Evolutionary conservation across 2,888 invertebrate genomes (phyloP), one percentile per base, ranked within the genome.

Genomic region (Halictus ligatus): DNA sequence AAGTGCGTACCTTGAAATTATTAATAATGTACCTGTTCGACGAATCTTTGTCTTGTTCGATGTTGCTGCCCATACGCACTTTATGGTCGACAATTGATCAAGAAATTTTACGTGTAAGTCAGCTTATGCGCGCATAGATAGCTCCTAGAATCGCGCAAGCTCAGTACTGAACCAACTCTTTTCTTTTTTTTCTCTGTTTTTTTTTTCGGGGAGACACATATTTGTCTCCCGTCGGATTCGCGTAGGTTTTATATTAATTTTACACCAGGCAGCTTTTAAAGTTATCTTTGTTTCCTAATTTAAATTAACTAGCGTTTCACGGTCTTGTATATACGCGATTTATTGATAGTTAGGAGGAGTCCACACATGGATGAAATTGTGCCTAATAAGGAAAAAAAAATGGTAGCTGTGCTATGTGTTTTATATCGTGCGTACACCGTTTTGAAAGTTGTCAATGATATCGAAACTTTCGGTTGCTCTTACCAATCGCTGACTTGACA

Each of bases 21-120:
- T 54, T 58, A 60, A 81, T 83, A 84, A 81, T 83, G 86, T 88
- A 89, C 88, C 89, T 89, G 90, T 69, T 64, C 54, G 78, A 46
- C 75, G 58, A 80, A 54, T 81, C 35, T 77, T 43, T 46, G 50
- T 80, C 78, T 60, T 58, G 58, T 73, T 82, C 67, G 40, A 54
- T 46, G 46, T 73, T 69, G 72, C 58, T 40, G 18, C 21, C 64
- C 48, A 29, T 86, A 72, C 82, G 74, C 80, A 80, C 80, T 88
- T 85, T 50, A 78, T 71, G 80, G 74, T 87, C 71, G 78, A 80
- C 64, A 48, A 69, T 72, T 73, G 48, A 81, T 69, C 72, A 35
- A 54, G 18, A 54, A 84, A 78, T 81, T 83, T 54, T 80, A 48
- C 7, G 48, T 58, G 35, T 77, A 81, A 83, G 71, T 74, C 72